Evolutionary conservation across 2,113 vertebrate genomes (phyloP).

Genomic region (Rhabdornis inornatus): DNA sequence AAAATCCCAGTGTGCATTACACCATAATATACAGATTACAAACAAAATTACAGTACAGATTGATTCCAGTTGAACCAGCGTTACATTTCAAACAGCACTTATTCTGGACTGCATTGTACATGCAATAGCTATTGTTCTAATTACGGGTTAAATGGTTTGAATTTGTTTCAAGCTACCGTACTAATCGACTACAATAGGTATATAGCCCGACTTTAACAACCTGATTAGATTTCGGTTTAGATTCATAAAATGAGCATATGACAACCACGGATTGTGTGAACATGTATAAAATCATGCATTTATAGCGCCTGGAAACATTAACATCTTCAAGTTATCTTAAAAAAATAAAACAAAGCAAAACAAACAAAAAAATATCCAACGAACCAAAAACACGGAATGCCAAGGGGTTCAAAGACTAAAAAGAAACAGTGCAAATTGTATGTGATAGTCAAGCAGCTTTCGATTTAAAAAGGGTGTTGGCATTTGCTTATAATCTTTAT

Average conservation of each 20-base stretch:
- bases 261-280: constrained; percentile 72
- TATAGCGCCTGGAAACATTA: constrained; percentile 70
- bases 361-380: background rate
- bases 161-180: constrained; percentile 78
- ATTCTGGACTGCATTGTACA: constrained; percentile 83
- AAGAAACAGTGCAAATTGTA: constrained; percentile 83
- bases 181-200: constrained; percentile 80
- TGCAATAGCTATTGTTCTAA: constrained; percentile 86
- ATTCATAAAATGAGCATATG: constrained; percentile 74
- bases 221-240: constrained; percentile 73
- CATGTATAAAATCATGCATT: constrained; percentile 78
- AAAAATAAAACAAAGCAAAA: background rate
- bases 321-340: constrained; percentile 66
- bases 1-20: constrained; percentile 82
- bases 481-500: constrained; percentile 77
- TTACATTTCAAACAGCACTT: constrained; percentile 84
- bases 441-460: constrained; percentile 88
- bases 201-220: constrained; percentile 76
- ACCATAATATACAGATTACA: constrained; percentile 85
- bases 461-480: constrained; percentile 79
- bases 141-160: constrained; percentile 77
- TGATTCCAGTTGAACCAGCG: constrained; percentile 79
- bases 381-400: constrained; percentile 34
- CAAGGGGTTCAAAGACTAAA: constrained; percentile 67
- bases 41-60: constrained; percentile 85